A percentile compares a stretch with the other conserved stretches of the same genome.
Evolutionary conservation across 2,888 invertebrate species (phyloP).

Genomic region (Pterobdella sp.): DNA sequence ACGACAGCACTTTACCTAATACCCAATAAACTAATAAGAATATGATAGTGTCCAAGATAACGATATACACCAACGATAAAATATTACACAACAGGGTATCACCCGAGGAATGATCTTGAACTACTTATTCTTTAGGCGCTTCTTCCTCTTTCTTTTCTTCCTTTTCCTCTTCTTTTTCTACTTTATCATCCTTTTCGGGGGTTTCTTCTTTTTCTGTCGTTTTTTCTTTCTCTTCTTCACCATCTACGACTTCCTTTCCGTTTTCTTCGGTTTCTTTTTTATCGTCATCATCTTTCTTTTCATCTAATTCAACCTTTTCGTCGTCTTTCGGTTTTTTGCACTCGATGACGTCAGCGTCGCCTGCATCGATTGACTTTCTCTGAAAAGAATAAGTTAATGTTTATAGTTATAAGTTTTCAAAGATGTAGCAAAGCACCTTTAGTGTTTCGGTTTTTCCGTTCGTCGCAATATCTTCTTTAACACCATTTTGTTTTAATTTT

Average conservation of each 20-base stretch:
- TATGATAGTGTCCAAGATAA: background rate
- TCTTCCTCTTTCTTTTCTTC: slow-evolving; percentile 2
- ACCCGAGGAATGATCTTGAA: background rate
- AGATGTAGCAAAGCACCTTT: background rate
- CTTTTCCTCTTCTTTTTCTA: slow-evolving; percentile 3
- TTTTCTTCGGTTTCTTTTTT: background rate
- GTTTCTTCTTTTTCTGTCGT: background rate
- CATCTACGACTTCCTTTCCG: background rate
- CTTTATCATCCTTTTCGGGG: background rate
- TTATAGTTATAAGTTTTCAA: background rate
- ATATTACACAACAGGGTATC: background rate
- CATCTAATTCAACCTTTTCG: background rate
- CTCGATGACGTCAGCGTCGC: slow-evolving; percentile 3
- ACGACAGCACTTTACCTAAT: no score
- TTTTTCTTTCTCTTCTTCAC: background rate
- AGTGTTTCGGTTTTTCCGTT: slow-evolving; percentile 10
- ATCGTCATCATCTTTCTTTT: background rate
- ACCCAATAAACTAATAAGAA: no score
- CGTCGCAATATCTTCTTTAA: slow-evolving; percentile 18
- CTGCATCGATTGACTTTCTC: slow-evolving; percentile 5
- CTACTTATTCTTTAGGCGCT: background rate
- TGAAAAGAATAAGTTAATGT: background rate
- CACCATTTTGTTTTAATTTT: slow-evolving; percentile 20
- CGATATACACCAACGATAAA: background rate
- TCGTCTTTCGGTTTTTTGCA: background rate